Conservation (phyloP, 2,888 invertebrate genomes). For the Lepas anatifera region DNA sequence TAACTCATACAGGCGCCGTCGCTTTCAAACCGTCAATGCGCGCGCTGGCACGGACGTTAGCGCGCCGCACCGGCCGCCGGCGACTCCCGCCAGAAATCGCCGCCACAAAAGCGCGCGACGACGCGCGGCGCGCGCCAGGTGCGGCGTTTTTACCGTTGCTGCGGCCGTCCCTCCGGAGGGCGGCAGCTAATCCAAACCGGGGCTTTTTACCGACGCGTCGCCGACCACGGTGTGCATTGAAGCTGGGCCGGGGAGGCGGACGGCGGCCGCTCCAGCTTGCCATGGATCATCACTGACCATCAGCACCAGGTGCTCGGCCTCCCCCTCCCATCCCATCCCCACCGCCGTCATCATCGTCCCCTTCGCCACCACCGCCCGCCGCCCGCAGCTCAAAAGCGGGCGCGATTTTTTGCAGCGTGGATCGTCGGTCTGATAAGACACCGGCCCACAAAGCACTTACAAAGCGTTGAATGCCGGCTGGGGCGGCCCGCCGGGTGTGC, state of each 20-base stretch:
- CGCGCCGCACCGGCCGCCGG: background rate
- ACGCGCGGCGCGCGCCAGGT: background rate
- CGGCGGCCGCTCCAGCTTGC: background rate
- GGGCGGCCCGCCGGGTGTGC: background rate
- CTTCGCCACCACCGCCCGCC: too few species aligned
- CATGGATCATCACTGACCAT: background rate
- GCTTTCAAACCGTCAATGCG: background rate
- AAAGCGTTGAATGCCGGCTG: background rate
- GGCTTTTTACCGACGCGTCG: conserved; percentile 3
- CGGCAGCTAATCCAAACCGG: background rate
- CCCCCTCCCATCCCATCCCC: too few species aligned
- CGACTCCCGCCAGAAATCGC: background rate
- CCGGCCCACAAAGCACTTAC: background rate
- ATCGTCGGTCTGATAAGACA: background rate
- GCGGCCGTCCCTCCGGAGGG: background rate
- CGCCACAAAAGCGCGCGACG: background rate
- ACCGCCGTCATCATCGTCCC: too few species aligned
- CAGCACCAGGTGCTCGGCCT: background rate
- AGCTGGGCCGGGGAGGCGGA: too few species aligned
- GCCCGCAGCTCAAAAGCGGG: background rate
- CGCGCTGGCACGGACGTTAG: background rate
- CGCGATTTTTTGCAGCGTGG: background rate
- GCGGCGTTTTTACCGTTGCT: background rate
- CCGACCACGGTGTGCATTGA: background rate
- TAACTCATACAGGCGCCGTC: background rate